Base-by-base conservation (phyloP, 2,113 vertebrate species). In the Channa argus region DNA sequence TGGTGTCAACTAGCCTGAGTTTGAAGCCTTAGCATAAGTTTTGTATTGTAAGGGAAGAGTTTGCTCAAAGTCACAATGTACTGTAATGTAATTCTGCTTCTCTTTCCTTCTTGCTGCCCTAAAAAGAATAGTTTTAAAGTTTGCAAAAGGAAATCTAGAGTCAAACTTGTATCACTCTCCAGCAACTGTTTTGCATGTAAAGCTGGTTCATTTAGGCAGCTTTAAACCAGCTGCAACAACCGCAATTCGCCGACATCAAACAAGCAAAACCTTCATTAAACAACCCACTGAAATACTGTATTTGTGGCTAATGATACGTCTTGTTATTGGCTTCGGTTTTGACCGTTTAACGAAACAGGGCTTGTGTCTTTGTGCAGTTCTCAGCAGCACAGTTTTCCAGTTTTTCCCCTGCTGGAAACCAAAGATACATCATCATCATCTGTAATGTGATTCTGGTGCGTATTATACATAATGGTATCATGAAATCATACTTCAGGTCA, bases 351-450 rank as follows among this genome's bases (percentile, higher is more conserved):
- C 38, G 64, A 43, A 55, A 3, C 14, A 6, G 47, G 60, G 45
- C 36, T 55, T 52, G 11, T 4, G 63, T 58, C 60, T 58, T 8
- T 37, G 47, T 5, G 52, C 68, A 13, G 63, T 51, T 64, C 8
- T 2, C 37, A 4, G 54, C 6, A 54, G 36, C 52, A 3, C 33
- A 7, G 1, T 71, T 78, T 50, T 63, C 46, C 46, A 61, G 66
- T 61, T 38, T 7, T 45, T 44, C 63, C 49, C 52, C 51, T 49
- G 73, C 59, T 56, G 56, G 13, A 43, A 15, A 8, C 45, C 0
- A 4, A 38, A 79, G 51, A 76, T 75, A 41, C 1, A 74, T 74
- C 73, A 73, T 76, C 1, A 74, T 74, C 11, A 43, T 53, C 56
- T 50, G 56, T 5, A 45, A 6, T 47, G 54, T 45, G 51, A 14